Base-by-base conservation (phyloP, 2,113 vertebrate genomes). In the Piaya cayana region DNA sequence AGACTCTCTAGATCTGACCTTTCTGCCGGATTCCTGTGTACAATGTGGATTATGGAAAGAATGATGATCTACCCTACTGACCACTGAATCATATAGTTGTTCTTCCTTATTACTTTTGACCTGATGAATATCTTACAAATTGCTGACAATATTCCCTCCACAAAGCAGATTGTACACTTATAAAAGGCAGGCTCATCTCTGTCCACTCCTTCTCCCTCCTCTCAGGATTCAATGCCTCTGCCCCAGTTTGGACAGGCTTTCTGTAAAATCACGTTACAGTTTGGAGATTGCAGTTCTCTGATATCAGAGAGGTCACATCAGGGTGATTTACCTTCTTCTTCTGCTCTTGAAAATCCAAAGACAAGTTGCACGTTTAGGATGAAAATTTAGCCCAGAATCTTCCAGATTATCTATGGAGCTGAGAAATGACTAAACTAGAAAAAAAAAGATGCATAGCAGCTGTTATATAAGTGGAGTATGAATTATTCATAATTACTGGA, bases 41-140 rank as follows among this genome's bases (percentile, higher is more conserved):
- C 59, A 59, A 55, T 4, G 30, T 79, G 81, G 74, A 74, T 82
- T 92, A 50, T 68, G 39, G 92, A 91, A 95, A 93, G 86, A 90
- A 36, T 75, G 47, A 95, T 84, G 76, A 53, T 75, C 76, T 95
- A 68, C 32, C 88, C 86, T 71, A 23, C 64, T 86, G 85, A 88
- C 62, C 60, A 42, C 68, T 88, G 85, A 88, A 94, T 82, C 39
- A 21, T 68, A 59, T 71, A 9, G 1, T 39, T 75, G 52, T 88
- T 94, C 59, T 53, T 93, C 71, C 56, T 49, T 88, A 70, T 27
- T 93, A 47, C 52, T 90, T 92, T 92, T 83, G 87, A 88, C 80
- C 79, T 70, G 39, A 86, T 56, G 67, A 81, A 86, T 59, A 88
- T 26, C 43, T 92, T 78, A 86, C 27, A 80, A 92, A 75, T 78